Conservation (phyloP, 2,113 vertebrate genomes). For the Hippopotamus amphibius region DNA sequence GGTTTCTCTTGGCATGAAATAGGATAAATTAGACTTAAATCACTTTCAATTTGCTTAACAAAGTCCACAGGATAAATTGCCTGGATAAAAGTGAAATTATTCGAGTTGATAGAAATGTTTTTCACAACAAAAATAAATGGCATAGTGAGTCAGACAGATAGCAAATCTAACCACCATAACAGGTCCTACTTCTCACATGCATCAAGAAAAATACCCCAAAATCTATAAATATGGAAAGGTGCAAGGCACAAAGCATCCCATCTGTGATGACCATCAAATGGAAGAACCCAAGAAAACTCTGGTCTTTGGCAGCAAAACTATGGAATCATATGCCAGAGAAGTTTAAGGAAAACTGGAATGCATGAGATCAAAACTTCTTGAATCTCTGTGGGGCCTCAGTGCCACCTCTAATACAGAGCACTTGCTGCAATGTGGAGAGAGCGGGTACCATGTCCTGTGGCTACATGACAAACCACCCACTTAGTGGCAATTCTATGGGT, state of each 20-base stretch:
- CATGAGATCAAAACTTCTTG: neutral
- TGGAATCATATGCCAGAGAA: neutral
- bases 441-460: neutral
- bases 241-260: neutral
- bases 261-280: accelerated
- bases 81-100: neutral
- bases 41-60: slow-evolving; percentile 38
- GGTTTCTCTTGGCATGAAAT: neutral
- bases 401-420: neutral
- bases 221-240: accelerated
- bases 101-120: neutral
- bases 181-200: neutral
- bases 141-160: too few relatives aligned
- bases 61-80: neutral
- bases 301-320: too few relatives aligned
- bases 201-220: neutral
- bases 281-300: too few relatives aligned
- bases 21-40: slow-evolving; percentile 44
- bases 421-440: too few relatives aligned
- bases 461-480: neutral
- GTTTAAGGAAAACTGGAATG: accelerated
- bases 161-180: neutral
- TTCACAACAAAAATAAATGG: neutral
- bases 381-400: neutral
- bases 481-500: accelerated